Evolutionary conservation across 2,113 vertebrate genomes (phyloP), one percentile per base, ranked within the genome.

Genomic region (Circaetus cinerascens): DNA sequence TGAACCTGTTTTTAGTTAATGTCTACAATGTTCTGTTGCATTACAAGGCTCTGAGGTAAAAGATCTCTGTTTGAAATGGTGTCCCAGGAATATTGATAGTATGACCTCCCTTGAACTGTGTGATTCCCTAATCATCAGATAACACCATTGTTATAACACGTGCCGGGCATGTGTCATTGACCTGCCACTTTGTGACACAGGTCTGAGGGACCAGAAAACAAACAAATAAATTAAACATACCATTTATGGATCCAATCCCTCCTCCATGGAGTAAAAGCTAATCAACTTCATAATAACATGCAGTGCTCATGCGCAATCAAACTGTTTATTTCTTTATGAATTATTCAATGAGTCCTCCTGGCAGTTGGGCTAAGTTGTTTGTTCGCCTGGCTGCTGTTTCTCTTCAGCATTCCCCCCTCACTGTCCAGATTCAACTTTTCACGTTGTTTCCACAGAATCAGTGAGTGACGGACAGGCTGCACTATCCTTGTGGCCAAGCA

Each of bases 311-410:
- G 80, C 8, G 3, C 74, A 87, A 71, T 93, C 87, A 86, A 90
- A 95, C 43, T 83, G 76, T 94, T 98, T 93, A 87, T 86, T 88
- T 88, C 72, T 74, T 53, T 40, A 92, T 97, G 84, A 97, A 97
- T 97, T 97, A 97, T 97, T 96, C 91, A 97, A 15, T 67, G 79
- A 96, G 63, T 55, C 93, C 88, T 89, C 88, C 92, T 93, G 92
- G 94, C 86, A 92, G 75, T 71, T 69, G 62, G 81, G 64, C 36
- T 53, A 67, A 81, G 55, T 71, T 87, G 69, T 77, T 63, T 81
- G 73, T 23, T 85, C 0, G 17, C 59, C 71, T 86, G 86, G 81
- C 81, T 80, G 46, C 66, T 82, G 63, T 15, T 82, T 76, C 73
- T 82, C 46, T 87, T 84, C 92, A 81, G 53, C 9, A 8, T 13